Percentiles rank a stretch among this genome's conserved stretches.
phyloP scores from a whole-genome alignment of 2,113 vertebrate species.

The Dendropsophus ebraccatus region DNA sequence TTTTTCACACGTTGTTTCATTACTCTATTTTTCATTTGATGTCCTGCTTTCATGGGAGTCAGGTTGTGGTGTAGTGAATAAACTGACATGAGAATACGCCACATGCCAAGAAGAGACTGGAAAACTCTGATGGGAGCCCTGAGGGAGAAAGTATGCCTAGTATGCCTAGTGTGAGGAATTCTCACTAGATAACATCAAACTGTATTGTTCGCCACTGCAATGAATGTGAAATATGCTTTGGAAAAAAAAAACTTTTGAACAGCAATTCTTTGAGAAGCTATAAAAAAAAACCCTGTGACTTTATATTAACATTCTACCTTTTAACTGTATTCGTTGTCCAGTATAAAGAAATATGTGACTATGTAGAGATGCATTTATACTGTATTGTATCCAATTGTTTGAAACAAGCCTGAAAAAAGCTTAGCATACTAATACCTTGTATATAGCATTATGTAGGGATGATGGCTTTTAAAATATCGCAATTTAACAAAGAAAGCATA shows the following conservation, averaged over 20 bases:
- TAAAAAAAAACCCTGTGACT: slow-evolving; percentile 2
- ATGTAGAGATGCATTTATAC: neutral
- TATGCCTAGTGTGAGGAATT: slow-evolving; percentile 45
- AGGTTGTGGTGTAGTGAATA: slow-evolving; percentile 7
- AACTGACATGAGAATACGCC: slow-evolving; percentile 1
- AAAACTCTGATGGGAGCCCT: slow-evolving; percentile 30
- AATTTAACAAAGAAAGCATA: neutral
- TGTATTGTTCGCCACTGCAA: slow-evolving; percentile 13
- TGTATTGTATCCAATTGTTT: neutral
- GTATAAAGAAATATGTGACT: neutral
- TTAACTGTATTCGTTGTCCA: neutral
- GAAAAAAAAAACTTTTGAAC: slow-evolving; percentile 27
- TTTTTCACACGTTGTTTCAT: neutral
- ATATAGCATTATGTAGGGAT: too few relatives aligned
- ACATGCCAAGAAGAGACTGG: slow-evolving; percentile 32
- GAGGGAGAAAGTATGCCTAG: slow-evolving; percentile 37
- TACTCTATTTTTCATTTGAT: slow-evolving; percentile 12
- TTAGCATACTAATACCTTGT: neutral
- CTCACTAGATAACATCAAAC: slow-evolving; percentile 50
- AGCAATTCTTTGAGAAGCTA: slow-evolving; percentile 1
- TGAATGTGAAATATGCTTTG: slow-evolving; percentile 36
- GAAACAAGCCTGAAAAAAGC: neutral
- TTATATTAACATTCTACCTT: slow-evolving; percentile 5
- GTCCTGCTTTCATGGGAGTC: neutral
- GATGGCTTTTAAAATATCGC: neutral